phyloP scores from a whole-genome alignment of 2,797 vertebrate species.

The Mus caroli region DNA sequence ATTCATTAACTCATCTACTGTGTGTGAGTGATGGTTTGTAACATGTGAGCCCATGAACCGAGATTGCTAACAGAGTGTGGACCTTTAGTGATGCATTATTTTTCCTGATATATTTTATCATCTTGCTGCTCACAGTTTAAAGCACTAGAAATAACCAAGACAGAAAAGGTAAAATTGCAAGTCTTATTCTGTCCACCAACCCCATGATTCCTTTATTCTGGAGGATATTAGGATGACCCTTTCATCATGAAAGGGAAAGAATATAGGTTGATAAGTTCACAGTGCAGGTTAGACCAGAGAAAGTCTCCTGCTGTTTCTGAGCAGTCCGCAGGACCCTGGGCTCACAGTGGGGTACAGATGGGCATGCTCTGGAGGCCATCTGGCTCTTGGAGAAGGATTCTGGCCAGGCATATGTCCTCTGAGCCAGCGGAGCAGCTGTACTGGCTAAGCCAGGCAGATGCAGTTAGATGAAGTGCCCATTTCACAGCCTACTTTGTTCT shows the following conservation, averaged over 20 bases:
- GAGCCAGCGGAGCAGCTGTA: background rate
- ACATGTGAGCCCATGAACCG: background rate
- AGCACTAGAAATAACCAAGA: background rate
- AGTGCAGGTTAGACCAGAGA: background rate
- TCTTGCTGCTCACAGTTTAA: background rate
- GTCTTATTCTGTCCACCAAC: background rate
- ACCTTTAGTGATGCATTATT: background rate
- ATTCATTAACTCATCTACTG: background rate
- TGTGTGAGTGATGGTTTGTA: background rate
- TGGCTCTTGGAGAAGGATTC: background rate
- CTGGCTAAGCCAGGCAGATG: background rate
- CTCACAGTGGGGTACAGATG: background rate
- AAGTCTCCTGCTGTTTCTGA: rapidly evolving
- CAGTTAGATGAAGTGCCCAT: background rate
- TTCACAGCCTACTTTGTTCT: background rate
- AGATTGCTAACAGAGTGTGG: background rate
- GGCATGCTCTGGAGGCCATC: background rate
- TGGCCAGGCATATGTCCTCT: background rate
- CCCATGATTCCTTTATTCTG: background rate
- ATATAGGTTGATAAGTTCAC: background rate
- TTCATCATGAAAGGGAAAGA: background rate
- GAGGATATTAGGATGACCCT: background rate
- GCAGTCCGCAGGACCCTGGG: rapidly evolving
- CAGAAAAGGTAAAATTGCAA: background rate
- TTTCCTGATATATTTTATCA: background rate